phyloP scores from a whole-genome alignment of 2,888 invertebrate genomes.

The Phasia obesa region DNA sequence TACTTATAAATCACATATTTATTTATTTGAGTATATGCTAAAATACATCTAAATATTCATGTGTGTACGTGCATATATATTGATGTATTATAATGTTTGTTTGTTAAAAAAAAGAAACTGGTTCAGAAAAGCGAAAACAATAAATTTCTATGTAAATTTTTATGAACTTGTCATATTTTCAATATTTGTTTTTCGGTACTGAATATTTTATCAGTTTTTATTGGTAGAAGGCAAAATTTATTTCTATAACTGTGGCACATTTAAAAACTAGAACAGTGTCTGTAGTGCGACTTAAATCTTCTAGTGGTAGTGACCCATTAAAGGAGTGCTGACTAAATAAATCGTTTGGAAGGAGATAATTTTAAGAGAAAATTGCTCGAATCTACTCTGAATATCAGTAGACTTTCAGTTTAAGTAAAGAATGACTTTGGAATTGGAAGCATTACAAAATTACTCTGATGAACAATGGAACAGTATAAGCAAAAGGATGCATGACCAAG shows the following conservation, averaged over 20 bases:
- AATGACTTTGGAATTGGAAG: too few relatives aligned
- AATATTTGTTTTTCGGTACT: constrained; percentile 21
- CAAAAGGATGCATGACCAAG: too few relatives aligned
- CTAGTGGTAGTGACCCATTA: too few relatives aligned
- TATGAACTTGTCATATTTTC: constrained; percentile 54
- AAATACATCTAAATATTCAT: neutral
- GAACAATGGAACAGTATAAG: too few relatives aligned
- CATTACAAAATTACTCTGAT: too few relatives aligned
- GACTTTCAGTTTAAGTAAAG: too few relatives aligned
- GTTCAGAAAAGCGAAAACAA: neutral
- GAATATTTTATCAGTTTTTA: neutral
- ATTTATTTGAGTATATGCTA: neutral
- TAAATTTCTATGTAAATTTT: constrained; percentile 36
- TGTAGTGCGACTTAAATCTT: too few relatives aligned
- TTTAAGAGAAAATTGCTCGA: too few relatives aligned
- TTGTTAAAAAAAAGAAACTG: constrained; percentile 1
- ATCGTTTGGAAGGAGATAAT: too few relatives aligned
- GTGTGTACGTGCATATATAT: neutral
- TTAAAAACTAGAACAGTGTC: too few relatives aligned
- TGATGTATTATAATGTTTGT: neutral
- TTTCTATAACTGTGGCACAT: neutral
- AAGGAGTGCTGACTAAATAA: too few relatives aligned
- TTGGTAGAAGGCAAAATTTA: neutral
- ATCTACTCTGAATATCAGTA: too few relatives aligned
- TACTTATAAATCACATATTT: constrained; percentile 32